Evolutionary conservation across 2,797 vertebrate genomes (phyloP), one percentile per base, ranked within the genome.

Genomic region (Gymnocypris eckloni): DNA sequence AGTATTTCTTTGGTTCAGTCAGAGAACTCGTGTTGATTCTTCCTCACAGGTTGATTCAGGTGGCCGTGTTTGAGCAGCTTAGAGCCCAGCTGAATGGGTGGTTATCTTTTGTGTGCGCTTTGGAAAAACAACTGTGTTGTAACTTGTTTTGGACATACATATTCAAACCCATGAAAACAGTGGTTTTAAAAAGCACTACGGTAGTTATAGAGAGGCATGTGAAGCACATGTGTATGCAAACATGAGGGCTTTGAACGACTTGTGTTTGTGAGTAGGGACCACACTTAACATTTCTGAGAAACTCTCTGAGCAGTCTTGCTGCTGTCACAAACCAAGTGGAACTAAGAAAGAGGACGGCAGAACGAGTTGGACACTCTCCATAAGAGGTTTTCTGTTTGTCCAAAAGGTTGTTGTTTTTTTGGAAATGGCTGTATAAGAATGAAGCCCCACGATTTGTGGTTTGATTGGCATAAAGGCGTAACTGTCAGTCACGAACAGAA

Each of bases 341-440:
- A 87, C 89, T 87, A 90, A 90, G 80, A 76, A 86, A 83, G 85
- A 88, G 86, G 81, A 86, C 56, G 86, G 88, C 86, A 90, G 86
- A 87, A 89, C 83, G 89, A 86, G 90, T 86, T 90, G 88, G 90
- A 90, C 90, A 87, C 89, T 91, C 93, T 92, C 92, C 93, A 93
- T 90, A 89, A 85, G 50, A 88, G 83, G 93, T 94, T 91, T 93
- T 92, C 92, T 50, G 41, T 80, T 79, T 50, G 66, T 92, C 93
- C 92, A 92, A 89, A 90, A 91, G 82, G 22, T 8, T 48, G 64
- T 91, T 39, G 6, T 39, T 39, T 48, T 48, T 79, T 87, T 92
- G 93, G 93, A 92, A 91, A 94, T 91, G 89, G 90, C 93, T 94
- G 92, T 85, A 90, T 91, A 88, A 94, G 91, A 94, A 89, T 92